Conservation (phyloP, 2,113 vertebrate genomes). For the Chamaea fasciata region DNA sequence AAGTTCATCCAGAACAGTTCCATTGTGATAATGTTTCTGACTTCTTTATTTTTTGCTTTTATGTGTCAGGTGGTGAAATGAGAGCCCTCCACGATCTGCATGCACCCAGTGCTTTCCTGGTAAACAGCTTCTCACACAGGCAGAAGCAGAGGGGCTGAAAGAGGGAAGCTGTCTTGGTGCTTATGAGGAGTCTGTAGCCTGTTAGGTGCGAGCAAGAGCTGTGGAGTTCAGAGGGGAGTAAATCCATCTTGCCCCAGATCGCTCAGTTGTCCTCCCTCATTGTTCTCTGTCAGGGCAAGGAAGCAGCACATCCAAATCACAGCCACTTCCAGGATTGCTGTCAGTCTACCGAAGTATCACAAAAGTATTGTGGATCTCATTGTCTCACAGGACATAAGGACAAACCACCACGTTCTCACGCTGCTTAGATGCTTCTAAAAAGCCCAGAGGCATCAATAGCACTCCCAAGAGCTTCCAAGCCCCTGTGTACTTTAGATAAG, state of each 20-base stretch:
- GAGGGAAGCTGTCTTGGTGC: neutral
- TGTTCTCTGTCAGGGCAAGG: neutral
- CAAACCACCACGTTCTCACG: accelerated
- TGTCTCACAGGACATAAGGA: neutral
- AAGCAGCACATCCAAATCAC: neutral
- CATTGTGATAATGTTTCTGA: neutral
- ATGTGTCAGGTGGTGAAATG: neutral
- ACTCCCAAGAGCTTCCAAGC: neutral
- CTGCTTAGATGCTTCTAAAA: neutral
- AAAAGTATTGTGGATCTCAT: accelerated
- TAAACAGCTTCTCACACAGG: accelerated
- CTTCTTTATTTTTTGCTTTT: neutral
- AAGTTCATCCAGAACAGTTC: neutral
- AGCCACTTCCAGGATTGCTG: neutral
- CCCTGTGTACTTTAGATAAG: neutral
- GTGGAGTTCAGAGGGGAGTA: neutral
- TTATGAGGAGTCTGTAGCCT: accelerated
- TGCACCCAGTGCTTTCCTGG: accelerated
- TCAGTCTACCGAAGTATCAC: neutral
- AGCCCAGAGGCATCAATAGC: neutral
- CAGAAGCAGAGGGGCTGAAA: neutral
- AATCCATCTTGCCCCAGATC: neutral
- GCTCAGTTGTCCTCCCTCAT: accelerated
- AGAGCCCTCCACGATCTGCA: neutral
- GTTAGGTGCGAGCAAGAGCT: accelerated